These are phyloP conservation scores for Ruditapes philippinarum DNA, from an alignment of 1,140 invertebrate genomes.

Conservation along the genomic window DNA sequence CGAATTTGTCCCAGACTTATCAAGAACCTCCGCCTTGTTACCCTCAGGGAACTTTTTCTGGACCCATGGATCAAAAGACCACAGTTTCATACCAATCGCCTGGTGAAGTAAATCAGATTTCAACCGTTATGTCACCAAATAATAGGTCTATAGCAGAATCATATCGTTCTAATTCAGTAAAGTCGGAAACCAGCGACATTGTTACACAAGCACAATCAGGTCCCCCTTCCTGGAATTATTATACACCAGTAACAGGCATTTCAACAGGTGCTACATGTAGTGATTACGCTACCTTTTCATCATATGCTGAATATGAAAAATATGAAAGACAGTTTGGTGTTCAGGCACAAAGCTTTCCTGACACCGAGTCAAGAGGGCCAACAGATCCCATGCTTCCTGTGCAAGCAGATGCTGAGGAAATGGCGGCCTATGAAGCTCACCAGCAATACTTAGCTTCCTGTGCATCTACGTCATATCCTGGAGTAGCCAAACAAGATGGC, in stretches of 20 bases:
- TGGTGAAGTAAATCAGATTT: not conserved
- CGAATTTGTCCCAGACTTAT: not conserved
- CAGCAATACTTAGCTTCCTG: constrained; percentile 19
- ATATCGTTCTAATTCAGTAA: constrained; percentile 11
- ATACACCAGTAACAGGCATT: not conserved
- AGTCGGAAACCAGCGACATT: constrained; percentile 28
- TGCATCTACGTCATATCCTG: not conserved
- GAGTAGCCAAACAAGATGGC: not conserved
- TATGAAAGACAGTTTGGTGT: constrained; percentile 27
- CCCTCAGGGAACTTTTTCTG: not conserved
- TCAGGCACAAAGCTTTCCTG: not conserved
- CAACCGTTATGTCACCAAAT: constrained; percentile 6
- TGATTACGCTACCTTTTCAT: constrained; percentile 28
- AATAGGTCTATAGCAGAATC: not conserved
- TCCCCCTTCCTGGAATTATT: constrained; percentile 27
- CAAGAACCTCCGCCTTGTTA: constrained; percentile 33
- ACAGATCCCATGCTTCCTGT: constrained; percentile 47
- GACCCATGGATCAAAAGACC: not conserved
- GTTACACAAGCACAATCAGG: not conserved
- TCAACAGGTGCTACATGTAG: not conserved
- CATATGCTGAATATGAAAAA: constrained; percentile 37
- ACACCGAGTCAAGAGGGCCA: not conserved
- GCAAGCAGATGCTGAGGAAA: constrained; percentile 32
- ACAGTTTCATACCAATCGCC: not conserved
- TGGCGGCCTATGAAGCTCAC: constrained; percentile 29